Evolutionary conservation across 2,113 vertebrate species (phyloP).

Genomic region (Phocoena phocoena): DNA sequence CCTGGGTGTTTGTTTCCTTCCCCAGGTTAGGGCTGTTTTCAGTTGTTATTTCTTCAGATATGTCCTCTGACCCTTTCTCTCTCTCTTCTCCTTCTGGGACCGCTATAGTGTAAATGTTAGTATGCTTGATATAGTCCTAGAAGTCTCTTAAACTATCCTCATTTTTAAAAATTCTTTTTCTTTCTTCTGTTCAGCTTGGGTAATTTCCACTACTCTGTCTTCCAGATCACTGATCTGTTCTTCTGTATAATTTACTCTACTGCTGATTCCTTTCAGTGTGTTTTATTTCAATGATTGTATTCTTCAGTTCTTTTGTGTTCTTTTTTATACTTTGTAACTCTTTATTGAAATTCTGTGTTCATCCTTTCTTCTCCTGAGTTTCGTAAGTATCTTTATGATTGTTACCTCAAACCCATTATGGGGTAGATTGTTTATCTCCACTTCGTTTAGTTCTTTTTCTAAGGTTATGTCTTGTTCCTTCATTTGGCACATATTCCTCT

Average conservation of each 20-base stretch:
- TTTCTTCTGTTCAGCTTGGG: not conserved
- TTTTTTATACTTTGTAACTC: not conserved
- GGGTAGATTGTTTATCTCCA: not conserved
- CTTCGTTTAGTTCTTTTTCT: not conserved
- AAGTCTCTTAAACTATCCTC: not conserved
- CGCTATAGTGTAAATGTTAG: not conserved
- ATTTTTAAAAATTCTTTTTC: not conserved
- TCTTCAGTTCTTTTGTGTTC: not conserved
- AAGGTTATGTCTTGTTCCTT: not conserved
- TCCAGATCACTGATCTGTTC: not conserved
- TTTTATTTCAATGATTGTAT: not conserved
- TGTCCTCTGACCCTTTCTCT: not conserved
- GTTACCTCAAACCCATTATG: not conserved
- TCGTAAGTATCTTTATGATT: not conserved
- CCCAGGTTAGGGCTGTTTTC: not conserved
- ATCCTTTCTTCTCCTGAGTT: not conserved
- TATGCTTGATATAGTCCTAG: not conserved
- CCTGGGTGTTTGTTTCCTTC: not conserved
- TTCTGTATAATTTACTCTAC: not conserved
- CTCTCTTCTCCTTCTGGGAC: not conserved
- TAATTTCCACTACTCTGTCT: not conserved
- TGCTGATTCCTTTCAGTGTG: not conserved
- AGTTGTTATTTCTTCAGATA: not conserved
- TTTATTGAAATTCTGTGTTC: not conserved
- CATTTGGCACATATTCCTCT: not conserved